Percentiles rank a stretch among this genome's conserved stretches.
phyloP scores from a whole-genome alignment of 2,888 invertebrate genomes.

The Camptogramma bilineatum region DNA sequence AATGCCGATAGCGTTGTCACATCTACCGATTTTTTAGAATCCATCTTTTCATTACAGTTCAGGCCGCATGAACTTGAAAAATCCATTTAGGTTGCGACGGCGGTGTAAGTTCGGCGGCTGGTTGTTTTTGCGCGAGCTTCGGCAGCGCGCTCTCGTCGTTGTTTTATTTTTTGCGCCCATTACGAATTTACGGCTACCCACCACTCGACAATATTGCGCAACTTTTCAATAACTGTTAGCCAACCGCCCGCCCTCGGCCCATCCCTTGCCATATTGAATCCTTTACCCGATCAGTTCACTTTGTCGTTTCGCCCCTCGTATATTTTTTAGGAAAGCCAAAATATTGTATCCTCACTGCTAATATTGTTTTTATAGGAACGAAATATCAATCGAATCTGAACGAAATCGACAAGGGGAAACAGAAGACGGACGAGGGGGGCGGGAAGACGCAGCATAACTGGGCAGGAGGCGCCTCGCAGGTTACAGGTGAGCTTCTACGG shows the following conservation, averaged over 20 bases:
- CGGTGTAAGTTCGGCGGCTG: conserved; percentile 69
- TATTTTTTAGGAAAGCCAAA: conserved; percentile 43
- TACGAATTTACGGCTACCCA: conserved; percentile 82
- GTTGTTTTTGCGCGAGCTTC: conserved; percentile 72
- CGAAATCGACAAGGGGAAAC: conserved; percentile 92
- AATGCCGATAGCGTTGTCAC: conserved; percentile 37
- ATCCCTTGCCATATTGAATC: conserved; percentile 79
- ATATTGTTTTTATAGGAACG: conserved; percentile 83
- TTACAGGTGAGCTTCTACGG: conserved; percentile 64
- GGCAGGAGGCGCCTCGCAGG: conserved; percentile 81
- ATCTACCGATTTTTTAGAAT: conserved; percentile 35
- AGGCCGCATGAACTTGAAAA: conserved; percentile 67
- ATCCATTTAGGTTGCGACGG: conserved; percentile 69
- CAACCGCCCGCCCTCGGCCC: conserved; percentile 61
- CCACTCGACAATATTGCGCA: conserved; percentile 84
- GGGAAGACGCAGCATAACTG: conserved; percentile 84
- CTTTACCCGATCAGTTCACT: conserved; percentile 71
- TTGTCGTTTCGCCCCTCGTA: conserved; percentile 52
- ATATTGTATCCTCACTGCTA: conserved; percentile 39
- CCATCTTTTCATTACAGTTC: conserved; percentile 43
- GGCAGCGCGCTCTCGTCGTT: conserved; percentile 50
- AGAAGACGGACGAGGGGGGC: conserved; percentile 88
- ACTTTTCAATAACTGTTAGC: conserved; percentile 84
- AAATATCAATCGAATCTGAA: conserved; percentile 91
- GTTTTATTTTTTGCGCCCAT: conserved; percentile 83